Conservation (phyloP, 2,113 vertebrate species). For the Dromiciops gliroides region DNA sequence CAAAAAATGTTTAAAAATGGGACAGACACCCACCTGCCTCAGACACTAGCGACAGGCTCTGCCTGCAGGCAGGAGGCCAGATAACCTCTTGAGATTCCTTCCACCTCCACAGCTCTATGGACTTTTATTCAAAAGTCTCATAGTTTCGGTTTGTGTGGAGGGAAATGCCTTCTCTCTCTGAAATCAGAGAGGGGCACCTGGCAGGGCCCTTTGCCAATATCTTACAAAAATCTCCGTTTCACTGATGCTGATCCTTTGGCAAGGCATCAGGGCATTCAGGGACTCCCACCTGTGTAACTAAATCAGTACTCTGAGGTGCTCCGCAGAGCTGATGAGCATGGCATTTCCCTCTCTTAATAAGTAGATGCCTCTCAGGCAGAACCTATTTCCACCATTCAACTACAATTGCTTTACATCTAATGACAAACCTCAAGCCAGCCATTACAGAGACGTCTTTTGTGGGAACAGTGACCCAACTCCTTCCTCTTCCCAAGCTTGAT, state of each 20-base stretch:
- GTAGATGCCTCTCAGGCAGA: background rate
- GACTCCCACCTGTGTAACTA: background rate
- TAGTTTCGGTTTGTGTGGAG: background rate
- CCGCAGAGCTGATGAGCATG: fast-evolving
- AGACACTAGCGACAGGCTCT: background rate
- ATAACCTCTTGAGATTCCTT: background rate
- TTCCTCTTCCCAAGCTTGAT: background rate
- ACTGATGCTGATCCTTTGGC: background rate
- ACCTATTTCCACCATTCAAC: background rate
- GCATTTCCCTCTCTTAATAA: background rate
- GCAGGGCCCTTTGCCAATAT: background rate
- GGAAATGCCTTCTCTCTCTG: background rate
- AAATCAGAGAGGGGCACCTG: background rate
- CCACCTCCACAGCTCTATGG: background rate
- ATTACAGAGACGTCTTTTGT: background rate
- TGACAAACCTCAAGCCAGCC: background rate
- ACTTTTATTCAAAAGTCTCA: background rate
- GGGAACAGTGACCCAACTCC: background rate
- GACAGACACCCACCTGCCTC: background rate
- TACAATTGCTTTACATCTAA: background rate
- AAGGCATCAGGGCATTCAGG: background rate
- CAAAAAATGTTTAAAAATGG: background rate
- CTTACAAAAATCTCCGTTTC: background rate
- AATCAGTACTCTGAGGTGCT: fast-evolving
- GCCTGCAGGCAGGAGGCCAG: background rate